Evolutionary conservation across 1,140 invertebrate species (phyloP).

Genomic region (Mamestra configurata): DNA sequence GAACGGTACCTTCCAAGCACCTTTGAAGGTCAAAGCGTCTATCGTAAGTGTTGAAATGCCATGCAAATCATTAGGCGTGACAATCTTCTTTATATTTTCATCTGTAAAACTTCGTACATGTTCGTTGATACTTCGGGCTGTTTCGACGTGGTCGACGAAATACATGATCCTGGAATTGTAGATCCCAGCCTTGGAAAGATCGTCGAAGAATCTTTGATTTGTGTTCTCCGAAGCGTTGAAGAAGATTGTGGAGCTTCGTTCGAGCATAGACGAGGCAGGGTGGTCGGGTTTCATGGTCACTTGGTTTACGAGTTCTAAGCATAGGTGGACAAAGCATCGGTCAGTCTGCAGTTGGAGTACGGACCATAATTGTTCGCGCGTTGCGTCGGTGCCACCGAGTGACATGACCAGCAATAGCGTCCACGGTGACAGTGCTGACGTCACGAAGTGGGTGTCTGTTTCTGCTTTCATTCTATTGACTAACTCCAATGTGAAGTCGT

Average conservation of each 20-base stretch:
- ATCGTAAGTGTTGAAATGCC: slow-evolving; percentile 89
- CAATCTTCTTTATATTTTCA: slow-evolving; percentile 69
- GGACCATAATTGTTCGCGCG: slow-evolving; percentile 75
- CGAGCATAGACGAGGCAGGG: slow-evolving; percentile 54
- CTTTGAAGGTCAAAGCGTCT: slow-evolving; percentile 93
- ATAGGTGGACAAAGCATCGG: slow-evolving; percentile 76
- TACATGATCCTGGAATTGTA: slow-evolving; percentile 62
- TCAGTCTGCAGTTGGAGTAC: slow-evolving; percentile 73
- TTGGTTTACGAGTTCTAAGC: slow-evolving; percentile 65
- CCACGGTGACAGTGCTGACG: slow-evolving; percentile 86
- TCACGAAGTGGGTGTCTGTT: slow-evolving; percentile 78
- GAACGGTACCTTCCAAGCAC: slow-evolving; percentile 90
- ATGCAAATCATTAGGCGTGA: slow-evolving; percentile 76
- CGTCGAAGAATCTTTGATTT: slow-evolving; percentile 57
- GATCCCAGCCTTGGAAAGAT: slow-evolving; percentile 54
- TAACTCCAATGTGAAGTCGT: slow-evolving; percentile 73
- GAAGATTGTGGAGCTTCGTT: slow-evolving; percentile 68
- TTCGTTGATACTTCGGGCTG: slow-evolving; percentile 67
- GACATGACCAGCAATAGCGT: slow-evolving; percentile 79
- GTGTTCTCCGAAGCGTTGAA: slow-evolving; percentile 60
- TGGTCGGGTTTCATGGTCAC: slow-evolving; percentile 13
- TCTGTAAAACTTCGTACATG: slow-evolving; percentile 70
- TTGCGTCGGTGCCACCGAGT: slow-evolving; percentile 81
- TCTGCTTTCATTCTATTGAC: slow-evolving; percentile 70
- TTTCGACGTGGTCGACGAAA: slow-evolving; percentile 58